phyloP scores from a whole-genome alignment of 2,797 vertebrate genomes.

The Lepus townsendii region DNA sequence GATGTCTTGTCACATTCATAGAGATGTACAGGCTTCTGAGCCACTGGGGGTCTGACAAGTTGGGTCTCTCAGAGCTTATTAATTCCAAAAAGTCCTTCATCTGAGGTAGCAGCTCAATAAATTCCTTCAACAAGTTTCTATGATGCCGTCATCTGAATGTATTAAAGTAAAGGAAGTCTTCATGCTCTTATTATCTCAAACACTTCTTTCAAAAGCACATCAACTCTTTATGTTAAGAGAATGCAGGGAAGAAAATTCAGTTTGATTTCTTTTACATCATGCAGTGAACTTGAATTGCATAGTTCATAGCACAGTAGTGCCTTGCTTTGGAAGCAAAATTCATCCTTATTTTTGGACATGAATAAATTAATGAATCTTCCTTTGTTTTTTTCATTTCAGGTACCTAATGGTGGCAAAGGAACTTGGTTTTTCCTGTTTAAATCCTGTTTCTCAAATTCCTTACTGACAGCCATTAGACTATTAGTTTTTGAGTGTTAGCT shows the following conservation, averaged over 20 bases:
- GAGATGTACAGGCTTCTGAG: conserved; percentile 75
- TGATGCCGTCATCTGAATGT: conserved; percentile 61
- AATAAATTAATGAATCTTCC: conserved; percentile 58
- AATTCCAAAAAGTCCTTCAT: conserved; percentile 82
- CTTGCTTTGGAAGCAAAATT: conserved; percentile 21
- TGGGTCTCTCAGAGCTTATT: conserved; percentile 78
- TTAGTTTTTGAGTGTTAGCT: conserved; percentile 34
- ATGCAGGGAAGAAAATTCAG: neutral
- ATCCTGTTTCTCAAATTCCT: conserved; percentile 35
- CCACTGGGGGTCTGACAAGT: conserved; percentile 81
- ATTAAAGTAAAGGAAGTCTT: conserved; percentile 63
- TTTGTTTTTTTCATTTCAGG: conserved; percentile 50
- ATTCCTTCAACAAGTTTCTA: conserved; percentile 68
- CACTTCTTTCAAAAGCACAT: conserved; percentile 58
- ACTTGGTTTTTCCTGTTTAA: conserved; percentile 55
- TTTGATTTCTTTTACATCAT: neutral
- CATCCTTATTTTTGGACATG: conserved; percentile 45
- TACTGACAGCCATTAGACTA: conserved; percentile 26
- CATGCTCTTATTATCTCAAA: conserved; percentile 48
- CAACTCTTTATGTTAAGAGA: conserved; percentile 50
- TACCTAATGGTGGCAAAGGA: neutral
- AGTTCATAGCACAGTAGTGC: conserved; percentile 48
- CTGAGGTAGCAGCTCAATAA: conserved; percentile 71
- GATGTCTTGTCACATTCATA: conserved; percentile 80
- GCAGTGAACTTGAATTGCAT: conserved; percentile 43